These are phyloP conservation scores for Sipha flava DNA, from an alignment of 1,140 invertebrate genomes.

Conservation along the genomic window DNA sequence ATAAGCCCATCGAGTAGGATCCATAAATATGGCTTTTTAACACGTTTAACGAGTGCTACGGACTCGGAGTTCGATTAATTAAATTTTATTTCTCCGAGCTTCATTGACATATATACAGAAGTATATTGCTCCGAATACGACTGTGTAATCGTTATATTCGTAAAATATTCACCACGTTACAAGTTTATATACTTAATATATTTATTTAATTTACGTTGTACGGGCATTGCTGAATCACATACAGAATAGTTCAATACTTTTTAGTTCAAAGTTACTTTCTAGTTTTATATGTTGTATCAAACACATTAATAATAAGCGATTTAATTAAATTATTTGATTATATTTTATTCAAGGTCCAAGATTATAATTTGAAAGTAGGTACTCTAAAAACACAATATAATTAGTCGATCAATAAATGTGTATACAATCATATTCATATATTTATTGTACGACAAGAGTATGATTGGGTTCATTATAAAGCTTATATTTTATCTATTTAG, in stretches of 20 bases:
- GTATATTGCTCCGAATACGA: too few relatives aligned
- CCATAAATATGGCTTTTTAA: slow-evolving; percentile 23
- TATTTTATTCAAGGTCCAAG: background rate
- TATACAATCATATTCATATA: background rate
- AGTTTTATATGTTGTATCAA: too few relatives aligned
- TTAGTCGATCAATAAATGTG: background rate
- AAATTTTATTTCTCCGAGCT: background rate
- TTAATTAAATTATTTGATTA: background rate
- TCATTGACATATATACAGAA: background rate
- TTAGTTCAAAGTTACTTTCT: too few relatives aligned
- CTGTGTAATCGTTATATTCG: too few relatives aligned
- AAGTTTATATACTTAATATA: too few relatives aligned
- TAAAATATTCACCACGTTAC: too few relatives aligned
- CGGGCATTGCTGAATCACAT: too few relatives aligned
- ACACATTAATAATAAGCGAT: too few relatives aligned
- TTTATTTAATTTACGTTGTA: too few relatives aligned
- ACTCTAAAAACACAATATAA: background rate
- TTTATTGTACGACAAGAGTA: background rate
- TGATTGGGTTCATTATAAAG: background rate
- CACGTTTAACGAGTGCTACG: slow-evolving; percentile 9
- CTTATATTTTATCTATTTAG: background rate
- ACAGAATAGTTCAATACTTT: too few relatives aligned
- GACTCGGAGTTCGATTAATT: background rate
- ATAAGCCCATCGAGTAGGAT: background rate
- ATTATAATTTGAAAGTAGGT: background rate